phyloP scores from a whole-genome alignment of 1,140 invertebrate genomes.

The Prorops nasuta region DNA sequence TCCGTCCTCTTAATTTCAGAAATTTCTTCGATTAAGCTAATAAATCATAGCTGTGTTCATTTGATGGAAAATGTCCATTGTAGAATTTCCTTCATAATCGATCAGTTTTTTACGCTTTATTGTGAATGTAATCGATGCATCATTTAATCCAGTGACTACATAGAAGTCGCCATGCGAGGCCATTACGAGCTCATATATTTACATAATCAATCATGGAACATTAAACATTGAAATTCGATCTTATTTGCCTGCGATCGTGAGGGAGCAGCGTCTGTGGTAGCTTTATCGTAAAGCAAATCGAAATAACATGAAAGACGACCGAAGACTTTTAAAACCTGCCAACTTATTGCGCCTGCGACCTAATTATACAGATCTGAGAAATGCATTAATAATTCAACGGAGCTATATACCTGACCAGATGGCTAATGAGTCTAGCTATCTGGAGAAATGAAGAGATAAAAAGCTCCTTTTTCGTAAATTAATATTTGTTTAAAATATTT shows the following conservation, averaged over 20 bases:
- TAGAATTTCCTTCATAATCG: neutral
- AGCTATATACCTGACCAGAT: too few relatives aligned
- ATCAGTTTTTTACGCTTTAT: neutral
- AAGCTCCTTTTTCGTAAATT: too few relatives aligned
- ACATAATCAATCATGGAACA: conserved; percentile 41
- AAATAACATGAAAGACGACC: too few relatives aligned
- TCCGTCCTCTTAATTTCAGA: conserved; percentile 2
- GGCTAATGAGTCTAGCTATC: too few relatives aligned
- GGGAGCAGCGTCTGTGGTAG: too few relatives aligned
- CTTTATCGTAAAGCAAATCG: too few relatives aligned
- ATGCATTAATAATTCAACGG: too few relatives aligned
- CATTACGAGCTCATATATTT: conserved; percentile 40
- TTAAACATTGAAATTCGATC: conserved; percentile 41
- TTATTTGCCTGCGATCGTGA: conserved; percentile 43
- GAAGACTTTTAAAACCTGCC: too few relatives aligned
- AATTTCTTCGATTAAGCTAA: neutral
- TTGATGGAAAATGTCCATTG: neutral
- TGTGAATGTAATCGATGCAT: conserved; percentile 10
- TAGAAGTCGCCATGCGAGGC: conserved; percentile 26
- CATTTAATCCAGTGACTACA: conserved; percentile 1
- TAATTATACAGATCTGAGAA: too few relatives aligned
- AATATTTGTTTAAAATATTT: too few relatives aligned
- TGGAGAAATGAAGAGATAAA: too few relatives aligned
- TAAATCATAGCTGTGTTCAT: neutral
- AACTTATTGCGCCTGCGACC: too few relatives aligned